Conservation (phyloP, 2,113 vertebrate genomes). For the Rhodinocichla rosea region DNA sequence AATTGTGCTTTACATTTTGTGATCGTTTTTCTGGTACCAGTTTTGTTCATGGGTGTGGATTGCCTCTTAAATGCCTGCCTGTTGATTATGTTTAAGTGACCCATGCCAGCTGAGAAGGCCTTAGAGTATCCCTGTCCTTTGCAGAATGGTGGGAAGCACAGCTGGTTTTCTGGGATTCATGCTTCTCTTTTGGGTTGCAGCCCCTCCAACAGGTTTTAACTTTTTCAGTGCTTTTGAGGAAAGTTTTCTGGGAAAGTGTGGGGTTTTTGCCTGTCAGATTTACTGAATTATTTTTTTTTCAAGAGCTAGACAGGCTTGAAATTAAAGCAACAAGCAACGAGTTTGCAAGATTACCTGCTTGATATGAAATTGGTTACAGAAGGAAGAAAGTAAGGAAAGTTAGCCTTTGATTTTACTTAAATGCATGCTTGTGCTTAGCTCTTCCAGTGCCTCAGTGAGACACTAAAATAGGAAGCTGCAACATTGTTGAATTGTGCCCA, state of each 20-base stretch:
- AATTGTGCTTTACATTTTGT: neutral
- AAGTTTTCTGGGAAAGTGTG: neutral
- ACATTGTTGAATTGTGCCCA: neutral
- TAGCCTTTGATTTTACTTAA: neutral
- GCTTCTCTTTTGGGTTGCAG: neutral
- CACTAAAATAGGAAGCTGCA: neutral
- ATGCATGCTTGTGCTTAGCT: neutral
- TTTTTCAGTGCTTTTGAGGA: neutral
- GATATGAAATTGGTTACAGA: neutral
- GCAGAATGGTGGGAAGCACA: neutral
- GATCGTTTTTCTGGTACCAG: neutral
- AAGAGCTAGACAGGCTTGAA: slow-evolving; percentile 32
- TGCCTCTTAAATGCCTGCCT: neutral
- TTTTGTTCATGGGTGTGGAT: neutral
- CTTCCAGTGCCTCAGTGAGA: neutral
- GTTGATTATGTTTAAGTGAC: neutral
- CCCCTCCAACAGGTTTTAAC: neutral
- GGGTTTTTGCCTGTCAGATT: neutral
- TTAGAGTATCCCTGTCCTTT: neutral
- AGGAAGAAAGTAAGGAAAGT: neutral
- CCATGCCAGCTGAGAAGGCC: neutral
- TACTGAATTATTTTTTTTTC: neutral
- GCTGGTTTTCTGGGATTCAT: neutral
- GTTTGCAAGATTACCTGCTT: neutral
- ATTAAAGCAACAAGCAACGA: slow-evolving; percentile 15